These are phyloP conservation scores for Brienomyrus longianalis DNA, from an alignment of 2,113 vertebrate genomes.

Conservation along the genomic window DNA sequence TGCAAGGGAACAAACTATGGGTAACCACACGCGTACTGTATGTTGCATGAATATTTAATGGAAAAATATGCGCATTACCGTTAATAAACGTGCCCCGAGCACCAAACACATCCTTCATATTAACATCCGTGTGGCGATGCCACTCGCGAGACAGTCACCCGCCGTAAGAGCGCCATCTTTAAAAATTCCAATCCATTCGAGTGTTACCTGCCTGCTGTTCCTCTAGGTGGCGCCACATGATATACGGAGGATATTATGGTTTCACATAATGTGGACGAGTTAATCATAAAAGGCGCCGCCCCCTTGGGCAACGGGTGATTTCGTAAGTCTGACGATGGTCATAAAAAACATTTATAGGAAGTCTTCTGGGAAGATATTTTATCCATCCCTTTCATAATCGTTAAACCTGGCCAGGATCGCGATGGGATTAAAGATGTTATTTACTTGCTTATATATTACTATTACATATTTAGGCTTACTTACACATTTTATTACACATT, in stretches of 20 bases:
- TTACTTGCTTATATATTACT: not conserved
- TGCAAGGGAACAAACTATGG: not conserved
- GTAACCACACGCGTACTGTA: not conserved
- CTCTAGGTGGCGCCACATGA: constrained; percentile 7
- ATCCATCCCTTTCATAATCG: not conserved
- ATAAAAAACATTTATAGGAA: not conserved
- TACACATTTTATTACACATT: not conserved
- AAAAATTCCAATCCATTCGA: not conserved
- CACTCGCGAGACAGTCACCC: not conserved
- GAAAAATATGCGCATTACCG: not conserved
- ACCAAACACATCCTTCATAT: not conserved
- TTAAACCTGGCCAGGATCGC: not conserved
- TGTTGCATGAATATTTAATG: not conserved
- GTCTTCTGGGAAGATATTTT: not conserved
- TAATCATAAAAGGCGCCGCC: not conserved
- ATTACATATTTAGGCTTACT: not conserved
- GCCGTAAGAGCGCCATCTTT: not conserved
- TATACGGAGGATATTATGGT: not conserved
- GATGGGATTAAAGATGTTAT: not conserved
- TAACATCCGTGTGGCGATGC: not conserved
- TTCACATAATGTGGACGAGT: not conserved
- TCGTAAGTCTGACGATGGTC: not conserved
- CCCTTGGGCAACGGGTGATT: not conserved
- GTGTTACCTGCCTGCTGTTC: not conserved
- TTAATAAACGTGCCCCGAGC: not conserved